Base-by-base conservation (phyloP, 2,113 vertebrate species). In the Merops nubicus region DNA sequence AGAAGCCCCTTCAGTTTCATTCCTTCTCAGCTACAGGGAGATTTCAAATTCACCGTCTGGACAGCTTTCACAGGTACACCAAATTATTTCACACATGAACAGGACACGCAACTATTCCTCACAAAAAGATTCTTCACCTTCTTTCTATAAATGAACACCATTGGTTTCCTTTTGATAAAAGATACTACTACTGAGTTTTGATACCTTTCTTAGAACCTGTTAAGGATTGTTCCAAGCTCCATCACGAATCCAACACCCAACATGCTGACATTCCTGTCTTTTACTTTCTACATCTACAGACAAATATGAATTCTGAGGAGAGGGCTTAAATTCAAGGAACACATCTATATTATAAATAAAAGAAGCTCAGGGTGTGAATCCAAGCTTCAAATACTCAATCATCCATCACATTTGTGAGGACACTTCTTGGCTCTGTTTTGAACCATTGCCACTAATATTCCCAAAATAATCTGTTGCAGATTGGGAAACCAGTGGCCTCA, bases 351-450 rank as follows among this genome's bases (percentile, higher is more conserved):
- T 48, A 51, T 13, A 86, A 72, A 60, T 60, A 60, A 33, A 85
- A 68, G 31, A 25, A 12, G 21, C 21, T 18, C n/a, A 70, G 6
- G 13, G 12, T 70, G 17, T 43, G 11, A 91, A 91, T 53, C 51
- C 56, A 40, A 60, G 34, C 70, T 75, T 5, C 5, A 45, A 86
- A 68, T 23, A 60, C 7, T 78, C 18, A 29, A 9, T 34, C 50
- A 57, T 31, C 20, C 14, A 43, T 5, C 11, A 51, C 0, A 0
- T 3, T 69, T 57, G 21, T 31, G 47, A 54, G 91, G 19, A 62
- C 6, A 26, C 13, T 82, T 65, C 64, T n/a, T 53, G 54, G 15
- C 21, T 89, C 45, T 36, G 28, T 22, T 89, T 15, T 57, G 40
- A 31, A 78, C 23, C 15, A 43, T 14, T 47, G 12, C 4, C 26